Conservation (phyloP, 92 coral and sea anemone genomes). For the Montipora capitata region DNA sequence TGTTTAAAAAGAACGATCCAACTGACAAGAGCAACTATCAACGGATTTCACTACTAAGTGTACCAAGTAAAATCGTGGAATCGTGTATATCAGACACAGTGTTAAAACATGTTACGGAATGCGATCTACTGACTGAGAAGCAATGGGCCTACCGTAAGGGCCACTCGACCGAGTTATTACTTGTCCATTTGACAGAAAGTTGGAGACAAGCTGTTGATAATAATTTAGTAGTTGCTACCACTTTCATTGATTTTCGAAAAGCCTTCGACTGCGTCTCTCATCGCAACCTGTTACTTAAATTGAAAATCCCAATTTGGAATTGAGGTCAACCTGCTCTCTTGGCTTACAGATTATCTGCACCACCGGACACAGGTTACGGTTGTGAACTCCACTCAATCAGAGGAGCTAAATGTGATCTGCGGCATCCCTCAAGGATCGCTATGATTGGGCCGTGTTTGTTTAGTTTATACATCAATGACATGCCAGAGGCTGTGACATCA, state of each 20-base stretch:
- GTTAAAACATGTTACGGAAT: not conserved
- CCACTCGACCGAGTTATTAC: conserved; percentile 15
- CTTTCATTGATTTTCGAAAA: conserved; percentile 13
- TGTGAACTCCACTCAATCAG: conserved; percentile 35
- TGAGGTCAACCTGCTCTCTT: conserved; percentile 25
- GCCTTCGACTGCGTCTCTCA: conserved; percentile 45
- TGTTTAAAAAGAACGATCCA: not conserved
- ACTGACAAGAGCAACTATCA: not conserved
- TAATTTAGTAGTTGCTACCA: not conserved
- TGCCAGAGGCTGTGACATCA: conserved; percentile 24
- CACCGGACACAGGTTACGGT: conserved; percentile 46
- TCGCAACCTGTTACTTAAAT: conserved; percentile 1
- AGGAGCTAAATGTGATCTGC: conserved; percentile 42
- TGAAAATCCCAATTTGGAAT: conserved; percentile 32
- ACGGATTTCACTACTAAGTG: not conserved
- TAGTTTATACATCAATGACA: conserved; percentile 46
- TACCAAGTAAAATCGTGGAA: conserved; percentile 8
- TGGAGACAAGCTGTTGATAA: conserved; percentile 25
- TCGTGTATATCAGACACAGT: not conserved
- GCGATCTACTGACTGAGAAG: not conserved
- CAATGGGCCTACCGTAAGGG: conserved; percentile 24
- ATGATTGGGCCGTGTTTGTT: conserved; percentile 64
- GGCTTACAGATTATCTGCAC: conserved; percentile 37
- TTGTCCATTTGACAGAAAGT: no score
- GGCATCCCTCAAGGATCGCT: conserved; percentile 53